phyloP scores from a whole-genome alignment of 2,797 vertebrate species.

The Esox lucius region DNA sequence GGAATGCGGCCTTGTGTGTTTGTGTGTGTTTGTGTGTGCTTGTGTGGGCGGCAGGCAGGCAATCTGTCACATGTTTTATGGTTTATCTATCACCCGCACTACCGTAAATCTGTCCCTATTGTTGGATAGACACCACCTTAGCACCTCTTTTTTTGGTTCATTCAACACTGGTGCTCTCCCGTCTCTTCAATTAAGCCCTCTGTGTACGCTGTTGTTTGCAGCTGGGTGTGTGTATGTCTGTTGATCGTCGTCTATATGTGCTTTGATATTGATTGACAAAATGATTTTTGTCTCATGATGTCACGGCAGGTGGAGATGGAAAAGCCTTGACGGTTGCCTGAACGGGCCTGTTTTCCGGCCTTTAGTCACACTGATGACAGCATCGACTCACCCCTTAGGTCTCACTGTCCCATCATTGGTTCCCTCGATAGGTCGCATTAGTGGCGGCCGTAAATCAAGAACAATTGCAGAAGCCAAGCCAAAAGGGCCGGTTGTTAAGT shows the following conservation, averaged over 20 bases:
- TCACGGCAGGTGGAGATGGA: slow-evolving; percentile 40
- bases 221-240: slow-evolving; percentile 17
- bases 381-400: slow-evolving; percentile 59
- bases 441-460: slow-evolving; percentile 42
- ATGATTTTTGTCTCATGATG: slow-evolving; percentile 51
- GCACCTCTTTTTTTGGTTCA: background rate
- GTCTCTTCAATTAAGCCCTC: background rate
- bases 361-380: slow-evolving; percentile 33
- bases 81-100: slow-evolving; percentile 59
- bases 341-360: slow-evolving; percentile 14
- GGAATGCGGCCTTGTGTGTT: slow-evolving; percentile 44
- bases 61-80: slow-evolving; percentile 71
- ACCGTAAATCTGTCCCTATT: slow-evolving; percentile 52
- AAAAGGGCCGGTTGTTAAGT: slow-evolving; percentile 45
- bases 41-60: slow-evolving; percentile 42
- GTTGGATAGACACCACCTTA: background rate
- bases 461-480: slow-evolving; percentile 15
- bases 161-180: background rate
- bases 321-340: slow-evolving; percentile 22
- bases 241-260: slow-evolving; percentile 18
- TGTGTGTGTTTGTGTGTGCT: background rate
- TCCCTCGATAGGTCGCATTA: slow-evolving; percentile 38
- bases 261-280: slow-evolving; percentile 57
- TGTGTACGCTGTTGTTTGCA: background rate
- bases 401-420: slow-evolving; percentile 52